phyloP scores from a whole-genome alignment of 2,797 vertebrate genomes.

The Mareca strepera region DNA sequence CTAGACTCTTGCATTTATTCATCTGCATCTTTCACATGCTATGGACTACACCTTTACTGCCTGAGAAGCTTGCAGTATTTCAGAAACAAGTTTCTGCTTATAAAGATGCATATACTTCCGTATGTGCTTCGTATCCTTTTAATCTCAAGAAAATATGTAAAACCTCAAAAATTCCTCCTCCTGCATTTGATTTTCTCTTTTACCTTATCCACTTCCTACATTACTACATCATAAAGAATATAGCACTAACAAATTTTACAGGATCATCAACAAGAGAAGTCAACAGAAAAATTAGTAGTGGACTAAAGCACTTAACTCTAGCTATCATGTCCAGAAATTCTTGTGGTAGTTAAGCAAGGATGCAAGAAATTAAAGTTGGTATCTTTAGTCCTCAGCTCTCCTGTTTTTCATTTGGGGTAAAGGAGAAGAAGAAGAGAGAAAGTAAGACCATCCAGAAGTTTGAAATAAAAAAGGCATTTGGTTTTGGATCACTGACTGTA shows the following conservation, averaged over 20 bases:
- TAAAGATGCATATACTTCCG: neutral
- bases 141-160: neutral
- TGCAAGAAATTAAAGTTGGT: neutral
- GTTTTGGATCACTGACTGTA: slow-evolving; percentile 28
- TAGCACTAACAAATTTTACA: neutral
- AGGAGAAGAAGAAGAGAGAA: neutral
- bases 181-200: neutral
- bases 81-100: neutral
- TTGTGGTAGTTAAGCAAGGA: neutral
- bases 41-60: neutral
- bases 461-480: neutral
- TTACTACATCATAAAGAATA: neutral
- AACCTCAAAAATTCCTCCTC: neutral
- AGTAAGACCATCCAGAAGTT: neutral
- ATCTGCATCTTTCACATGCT: fast-evolving
- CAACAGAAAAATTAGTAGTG: neutral
- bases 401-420: slow-evolving; percentile 31
- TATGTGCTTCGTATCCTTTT: neutral
- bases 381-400: neutral
- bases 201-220: neutral
- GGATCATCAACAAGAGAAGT: neutral
- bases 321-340: neutral
- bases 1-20: neutral
- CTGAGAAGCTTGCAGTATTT: neutral
- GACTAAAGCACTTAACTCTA: neutral